These are phyloP conservation scores for Dendrocincla fuliginosa DNA, from an alignment of 2,797 vertebrate species.

Conservation along the genomic window DNA sequence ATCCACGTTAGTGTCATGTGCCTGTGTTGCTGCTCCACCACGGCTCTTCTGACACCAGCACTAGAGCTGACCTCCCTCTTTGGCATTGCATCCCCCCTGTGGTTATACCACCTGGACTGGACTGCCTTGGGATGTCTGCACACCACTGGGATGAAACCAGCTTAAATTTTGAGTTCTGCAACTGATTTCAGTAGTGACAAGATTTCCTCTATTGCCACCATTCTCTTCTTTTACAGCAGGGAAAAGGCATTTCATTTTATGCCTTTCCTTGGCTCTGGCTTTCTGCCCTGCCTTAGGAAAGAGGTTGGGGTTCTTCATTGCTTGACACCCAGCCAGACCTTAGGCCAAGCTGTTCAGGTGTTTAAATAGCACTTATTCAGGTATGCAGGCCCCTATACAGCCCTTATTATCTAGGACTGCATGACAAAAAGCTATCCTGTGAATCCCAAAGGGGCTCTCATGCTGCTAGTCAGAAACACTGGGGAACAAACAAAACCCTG, in stretches of 20 bases:
- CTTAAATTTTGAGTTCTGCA: background rate
- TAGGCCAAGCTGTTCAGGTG: background rate
- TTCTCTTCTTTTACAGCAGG: background rate
- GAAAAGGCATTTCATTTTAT: background rate
- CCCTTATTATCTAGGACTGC: background rate
- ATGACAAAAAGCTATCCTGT: background rate
- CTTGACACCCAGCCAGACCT: background rate
- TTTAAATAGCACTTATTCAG: background rate
- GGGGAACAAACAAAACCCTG: background rate
- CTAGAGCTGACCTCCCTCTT: background rate
- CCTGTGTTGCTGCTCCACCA: accelerated
- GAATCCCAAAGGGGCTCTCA: background rate
- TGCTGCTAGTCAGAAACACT: background rate
- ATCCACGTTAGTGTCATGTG: accelerated
- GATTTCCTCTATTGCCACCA: background rate
- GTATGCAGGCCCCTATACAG: background rate
- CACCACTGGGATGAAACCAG: background rate
- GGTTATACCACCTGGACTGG: background rate
- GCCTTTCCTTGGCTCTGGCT: background rate
- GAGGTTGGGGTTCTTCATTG: background rate
- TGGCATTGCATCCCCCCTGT: too few relatives aligned
- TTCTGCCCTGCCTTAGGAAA: background rate
- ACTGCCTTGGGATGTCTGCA: background rate
- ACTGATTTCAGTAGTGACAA: background rate
- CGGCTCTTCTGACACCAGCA: background rate